Base-by-base conservation (phyloP, 2,888 invertebrate species). In the Agrypnus murinus region DNA sequence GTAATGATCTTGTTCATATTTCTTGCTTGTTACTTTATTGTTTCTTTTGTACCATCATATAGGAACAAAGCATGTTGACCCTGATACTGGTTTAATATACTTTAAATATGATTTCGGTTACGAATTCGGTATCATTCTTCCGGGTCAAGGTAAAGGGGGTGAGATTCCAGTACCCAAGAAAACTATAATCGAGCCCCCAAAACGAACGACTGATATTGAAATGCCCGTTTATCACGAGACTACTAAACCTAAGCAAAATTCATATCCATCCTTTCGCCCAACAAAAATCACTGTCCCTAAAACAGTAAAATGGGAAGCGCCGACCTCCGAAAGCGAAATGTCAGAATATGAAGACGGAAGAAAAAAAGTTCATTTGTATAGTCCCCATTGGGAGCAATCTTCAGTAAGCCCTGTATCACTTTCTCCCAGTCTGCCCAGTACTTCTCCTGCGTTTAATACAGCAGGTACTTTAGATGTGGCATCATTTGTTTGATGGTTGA, bases 61-160 rank as follows among this genome's bases (percentile, higher is more conserved):
- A 92, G 93, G 93, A 84, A 92, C 92, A 76, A 92, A 92, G 85
- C 92, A 92, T 84, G 90, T 92, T 81, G 92, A 93, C 83, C 92
- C 92, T 75, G 91, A 92, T 80, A 92, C 92, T 57, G 92, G 92
- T 77, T 87, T 93, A 71, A 92, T 93, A 81, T 93, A 93, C 87
- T 93, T 93, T 88, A 93, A 93, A 86, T 93, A 93, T 83, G 93
- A 93, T 86, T 93, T 93, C 81, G 93, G 93, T 77, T 93, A 93
- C 84, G 93, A 93, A 84, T 93, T 93, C 81, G 93, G 93, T 72
- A 89, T 93, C 75, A 88, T 92, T 53, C 86, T 92, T 58, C 92
- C 93, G 45, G 91, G 91, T 58, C 91, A 91, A 82, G 88, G 90
- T 76, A 89, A 88, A 81, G 86, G 86, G 74, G 83, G 83, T 71